Percentiles rank a stretch among this genome's conserved stretches.
These are phyloP conservation scores for Oscarella lobularis DNA, from an alignment of 37 sponge, comb jelly and placozoan species.

Conservation along the genomic window DNA sequence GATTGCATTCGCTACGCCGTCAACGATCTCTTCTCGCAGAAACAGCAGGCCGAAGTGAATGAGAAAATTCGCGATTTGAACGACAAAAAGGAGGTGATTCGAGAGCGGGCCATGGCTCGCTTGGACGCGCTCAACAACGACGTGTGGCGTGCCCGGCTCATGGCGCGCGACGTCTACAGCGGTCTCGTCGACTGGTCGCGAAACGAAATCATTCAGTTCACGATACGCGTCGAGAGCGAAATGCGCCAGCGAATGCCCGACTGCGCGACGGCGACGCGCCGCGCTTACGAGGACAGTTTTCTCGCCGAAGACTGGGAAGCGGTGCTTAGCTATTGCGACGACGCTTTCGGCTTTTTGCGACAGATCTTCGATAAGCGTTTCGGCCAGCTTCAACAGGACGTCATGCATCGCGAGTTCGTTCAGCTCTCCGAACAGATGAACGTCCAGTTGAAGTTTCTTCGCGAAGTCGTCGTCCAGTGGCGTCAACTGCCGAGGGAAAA, in stretches of 20 bases:
- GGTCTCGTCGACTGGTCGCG: background rate
- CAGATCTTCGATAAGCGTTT: background rate
- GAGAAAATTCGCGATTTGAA: background rate
- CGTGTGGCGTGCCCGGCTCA: background rate
- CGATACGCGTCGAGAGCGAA: background rate
- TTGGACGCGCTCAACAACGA: background rate
- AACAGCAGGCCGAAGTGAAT: background rate
- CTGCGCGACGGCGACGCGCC: background rate
- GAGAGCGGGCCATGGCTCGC: background rate
- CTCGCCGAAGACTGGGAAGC: background rate
- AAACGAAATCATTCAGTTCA: background rate
- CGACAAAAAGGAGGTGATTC: background rate
- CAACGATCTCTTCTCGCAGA: background rate
- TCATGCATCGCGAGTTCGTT: too few species aligned
- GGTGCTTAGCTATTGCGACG: background rate
- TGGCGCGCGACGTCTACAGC: background rate
- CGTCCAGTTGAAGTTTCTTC: too few species aligned
- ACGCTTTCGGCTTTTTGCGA: background rate
- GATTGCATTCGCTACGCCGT: background rate
- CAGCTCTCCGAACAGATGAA: too few species aligned
- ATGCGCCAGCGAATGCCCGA: background rate
- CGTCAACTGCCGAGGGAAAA: too few species aligned
- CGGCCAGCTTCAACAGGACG: background rate
- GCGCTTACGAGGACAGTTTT: background rate
- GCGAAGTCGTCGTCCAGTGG: too few species aligned